Evolutionary conservation across 1,140 invertebrate species (phyloP).

Genomic region (Hypothenemus hampei): DNA sequence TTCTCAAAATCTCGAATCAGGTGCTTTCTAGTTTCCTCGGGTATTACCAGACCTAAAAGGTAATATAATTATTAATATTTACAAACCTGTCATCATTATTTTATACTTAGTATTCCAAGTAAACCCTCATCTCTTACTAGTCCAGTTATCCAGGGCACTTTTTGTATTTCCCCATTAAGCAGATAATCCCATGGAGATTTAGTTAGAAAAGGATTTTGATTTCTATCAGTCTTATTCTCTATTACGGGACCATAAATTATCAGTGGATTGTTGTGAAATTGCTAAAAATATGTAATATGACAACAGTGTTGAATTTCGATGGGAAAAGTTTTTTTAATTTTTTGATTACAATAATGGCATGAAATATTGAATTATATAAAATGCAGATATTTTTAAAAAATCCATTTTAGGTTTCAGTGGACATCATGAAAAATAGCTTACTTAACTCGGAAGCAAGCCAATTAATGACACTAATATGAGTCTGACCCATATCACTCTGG

Average conservation of each 20-base stretch:
- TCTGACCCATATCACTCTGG: no score
- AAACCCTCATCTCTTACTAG: slow-evolving; percentile 58
- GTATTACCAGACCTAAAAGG: slow-evolving; percentile 1
- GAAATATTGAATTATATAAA: no score
- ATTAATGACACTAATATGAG: no score
- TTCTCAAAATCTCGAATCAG: slow-evolving; percentile 29
- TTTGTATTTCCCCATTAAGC: slow-evolving; percentile 45
- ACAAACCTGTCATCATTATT: neutral
- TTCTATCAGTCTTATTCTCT: slow-evolving; percentile 49
- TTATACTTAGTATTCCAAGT: neutral
- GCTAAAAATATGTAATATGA: slow-evolving; percentile 8
- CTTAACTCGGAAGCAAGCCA: no score
- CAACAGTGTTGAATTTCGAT: neutral
- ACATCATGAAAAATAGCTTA: no score
- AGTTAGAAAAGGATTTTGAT: slow-evolving; percentile 59
- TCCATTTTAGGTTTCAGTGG: no score
- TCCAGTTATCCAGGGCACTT: slow-evolving; percentile 63
- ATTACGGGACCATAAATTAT: slow-evolving; percentile 35
- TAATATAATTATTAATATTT: neutral
- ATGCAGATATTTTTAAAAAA: no score
- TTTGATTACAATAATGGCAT: no score
- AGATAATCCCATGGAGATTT: slow-evolving; percentile 50
- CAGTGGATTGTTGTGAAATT: slow-evolving; percentile 26
- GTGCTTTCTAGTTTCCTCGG: neutral
- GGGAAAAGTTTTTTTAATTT: neutral